Conservation (phyloP, 1,140 invertebrate genomes). For the Drosophila eugracilis region DNA sequence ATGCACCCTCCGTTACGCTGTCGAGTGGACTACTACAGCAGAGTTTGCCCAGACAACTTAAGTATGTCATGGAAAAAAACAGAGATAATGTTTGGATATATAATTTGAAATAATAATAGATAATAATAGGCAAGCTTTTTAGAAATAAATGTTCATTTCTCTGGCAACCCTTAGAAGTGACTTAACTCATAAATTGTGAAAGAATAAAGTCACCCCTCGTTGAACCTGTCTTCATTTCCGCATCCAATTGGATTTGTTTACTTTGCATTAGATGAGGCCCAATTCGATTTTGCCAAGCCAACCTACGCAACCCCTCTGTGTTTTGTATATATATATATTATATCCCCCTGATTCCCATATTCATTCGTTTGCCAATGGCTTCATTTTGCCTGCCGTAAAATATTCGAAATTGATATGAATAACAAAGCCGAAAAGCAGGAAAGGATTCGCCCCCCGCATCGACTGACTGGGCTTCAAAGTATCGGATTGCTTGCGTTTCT, state of each 20-base stretch:
- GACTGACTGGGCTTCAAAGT: conserved; percentile 1
- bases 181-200: background rate
- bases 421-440: conserved; percentile 18
- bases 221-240: conserved; percentile 26
- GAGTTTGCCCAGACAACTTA: conserved; percentile 3
- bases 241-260: conserved; percentile 43
- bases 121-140: too few species aligned
- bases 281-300: conserved; percentile 22
- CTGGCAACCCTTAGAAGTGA: background rate
- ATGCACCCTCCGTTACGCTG: conserved; percentile 6
- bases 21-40: conserved; percentile 1
- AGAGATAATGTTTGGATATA: too few species aligned
- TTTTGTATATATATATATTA: background rate
- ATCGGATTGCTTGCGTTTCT: conserved; percentile 15
- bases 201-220: background rate
- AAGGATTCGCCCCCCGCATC: conserved; percentile 2
- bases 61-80: too few species aligned
- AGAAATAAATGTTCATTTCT: too few species aligned
- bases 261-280: conserved; percentile 20
- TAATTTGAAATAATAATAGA: too few species aligned
- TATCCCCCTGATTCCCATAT: conserved; percentile 15
- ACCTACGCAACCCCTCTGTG: conserved; percentile 16
- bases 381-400: conserved; percentile 48
- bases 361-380: conserved; percentile 32
- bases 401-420: conserved; percentile 66